phyloP scores from a whole-genome alignment of 1,140 invertebrate genomes.

The Carcinoscorpius rotundicauda region DNA sequence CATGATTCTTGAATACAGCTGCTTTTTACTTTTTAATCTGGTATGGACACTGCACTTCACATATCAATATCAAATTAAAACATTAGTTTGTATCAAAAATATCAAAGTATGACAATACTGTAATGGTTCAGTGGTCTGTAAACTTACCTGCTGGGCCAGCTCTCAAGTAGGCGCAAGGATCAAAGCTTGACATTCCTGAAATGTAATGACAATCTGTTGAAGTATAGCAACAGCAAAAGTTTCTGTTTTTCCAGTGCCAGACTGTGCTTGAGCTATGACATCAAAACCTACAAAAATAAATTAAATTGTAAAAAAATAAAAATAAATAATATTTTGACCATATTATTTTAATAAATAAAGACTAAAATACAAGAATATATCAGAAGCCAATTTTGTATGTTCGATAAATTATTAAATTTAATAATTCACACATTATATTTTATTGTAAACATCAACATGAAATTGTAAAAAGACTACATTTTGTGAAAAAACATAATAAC shows the following conservation, averaged over 20 bases:
- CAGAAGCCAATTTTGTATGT: background rate
- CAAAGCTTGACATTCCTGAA: slow-evolving; percentile 88
- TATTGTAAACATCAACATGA: no score
- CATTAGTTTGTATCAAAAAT: no score
- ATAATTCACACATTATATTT: no score
- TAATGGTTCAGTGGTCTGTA: slow-evolving; percentile 15
- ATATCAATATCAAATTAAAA: no score
- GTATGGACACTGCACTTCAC: no score
- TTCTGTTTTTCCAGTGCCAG: slow-evolving; percentile 98
- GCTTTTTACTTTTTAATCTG: no score
- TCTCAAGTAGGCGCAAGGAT: slow-evolving; percentile 96
- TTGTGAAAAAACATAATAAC: no score
- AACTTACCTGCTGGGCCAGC: slow-evolving; percentile 80
- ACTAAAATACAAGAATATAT: background rate
- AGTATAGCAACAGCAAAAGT: slow-evolving; percentile 98
- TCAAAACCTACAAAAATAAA: slow-evolving; percentile 53
- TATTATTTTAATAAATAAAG: background rate
- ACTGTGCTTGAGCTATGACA: slow-evolving; percentile 98
- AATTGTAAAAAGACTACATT: no score
- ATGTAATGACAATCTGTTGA: slow-evolving; percentile 84
- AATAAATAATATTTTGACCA: background rate
- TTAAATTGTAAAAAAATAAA: background rate
- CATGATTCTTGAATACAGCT: no score
- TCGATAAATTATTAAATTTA: no score
- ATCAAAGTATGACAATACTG: no score